A percentile compares a stretch with the other conserved stretches of the same genome.
Evolutionary conservation across 2,113 vertebrate species (phyloP).

Genomic region (Chamaea fasciata): DNA sequence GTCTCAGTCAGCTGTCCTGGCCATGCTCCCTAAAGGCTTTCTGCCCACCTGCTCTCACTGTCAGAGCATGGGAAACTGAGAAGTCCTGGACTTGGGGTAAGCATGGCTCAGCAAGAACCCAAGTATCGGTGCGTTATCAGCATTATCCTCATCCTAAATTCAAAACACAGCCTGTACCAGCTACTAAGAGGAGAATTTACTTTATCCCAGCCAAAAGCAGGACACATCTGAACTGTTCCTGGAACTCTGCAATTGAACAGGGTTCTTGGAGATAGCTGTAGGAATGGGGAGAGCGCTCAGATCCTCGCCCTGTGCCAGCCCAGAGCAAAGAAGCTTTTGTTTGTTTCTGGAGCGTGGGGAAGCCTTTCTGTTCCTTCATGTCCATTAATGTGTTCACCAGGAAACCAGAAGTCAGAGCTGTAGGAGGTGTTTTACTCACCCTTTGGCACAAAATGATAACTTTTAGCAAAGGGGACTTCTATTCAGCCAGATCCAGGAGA

Average conservation of each 20-base stretch:
- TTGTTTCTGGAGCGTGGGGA: background rate
- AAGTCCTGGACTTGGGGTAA: background rate
- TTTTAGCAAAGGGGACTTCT: background rate
- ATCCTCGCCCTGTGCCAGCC: background rate
- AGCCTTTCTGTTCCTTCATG: background rate
- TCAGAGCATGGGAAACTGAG: background rate
- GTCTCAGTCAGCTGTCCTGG: background rate
- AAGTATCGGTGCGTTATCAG: accelerated
- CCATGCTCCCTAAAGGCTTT: background rate
- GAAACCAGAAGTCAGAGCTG: background rate
- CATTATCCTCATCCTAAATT: background rate
- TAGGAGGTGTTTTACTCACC: background rate
- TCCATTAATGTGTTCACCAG: background rate
- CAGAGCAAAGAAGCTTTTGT: background rate
- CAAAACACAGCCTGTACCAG: background rate
- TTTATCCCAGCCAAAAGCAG: background rate
- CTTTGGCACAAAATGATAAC: background rate
- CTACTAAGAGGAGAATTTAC: background rate
- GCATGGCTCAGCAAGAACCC: background rate
- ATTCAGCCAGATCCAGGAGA: background rate
- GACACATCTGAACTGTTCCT: background rate
- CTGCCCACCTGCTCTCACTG: background rate
- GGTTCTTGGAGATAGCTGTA: background rate
- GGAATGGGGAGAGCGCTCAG: background rate
- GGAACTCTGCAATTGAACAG: background rate